Evolutionary conservation across 2,888 invertebrate species (phyloP), one percentile per base, ranked within the genome.

Genomic region (Pristionchus japonicus): DNA sequence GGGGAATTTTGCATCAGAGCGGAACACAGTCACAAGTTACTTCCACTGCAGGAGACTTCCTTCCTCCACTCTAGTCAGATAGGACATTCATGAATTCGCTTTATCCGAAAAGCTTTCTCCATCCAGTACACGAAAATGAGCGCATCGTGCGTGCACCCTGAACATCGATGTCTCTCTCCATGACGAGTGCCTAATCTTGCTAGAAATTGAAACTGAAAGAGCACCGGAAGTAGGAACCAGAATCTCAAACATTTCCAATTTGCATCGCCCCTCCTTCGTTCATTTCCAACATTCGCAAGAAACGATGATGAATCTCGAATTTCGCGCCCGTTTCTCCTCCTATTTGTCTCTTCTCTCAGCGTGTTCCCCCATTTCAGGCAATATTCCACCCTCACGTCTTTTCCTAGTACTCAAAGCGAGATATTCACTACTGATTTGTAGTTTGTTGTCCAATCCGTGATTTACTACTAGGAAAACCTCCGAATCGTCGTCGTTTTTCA

Each of bases 291-390:
- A n/a, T n/a, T n/a, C n/a, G n/a, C 34, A 70, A 37, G 34, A 74
- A 34, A 6, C 37, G 40, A 74, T 23, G 40, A 74, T 74, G 74
- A 67, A 67, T 74, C 74, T 74, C 74, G 40, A 74, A 74, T 74
- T 74, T 74, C 74, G 4, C 0, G 37, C 64, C 11, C 20, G 70
- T 70, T 70, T 70, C 27, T 31, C 37, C 40, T 74, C 74, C 3
- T 40, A 74, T 74, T 74, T 40, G 20, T 74, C 40, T 23, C n/a
- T 64, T 64, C 64, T 64, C 64, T 64, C 64, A n/a, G 27, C n/a
- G 40, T 7, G 40, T 74, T 40, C 40, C 40, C 23, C 74, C 67
- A 67, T 67, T 67, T 67, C 31, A 34, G 4, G 27, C 67, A 67
- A 67, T 67, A 67, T 67, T 67, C 67, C 9, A 27, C 34, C 31